These are phyloP conservation scores for Smutsia temminckii DNA, from an alignment of 2,797 vertebrate genomes.

Conservation along the genomic window DNA sequence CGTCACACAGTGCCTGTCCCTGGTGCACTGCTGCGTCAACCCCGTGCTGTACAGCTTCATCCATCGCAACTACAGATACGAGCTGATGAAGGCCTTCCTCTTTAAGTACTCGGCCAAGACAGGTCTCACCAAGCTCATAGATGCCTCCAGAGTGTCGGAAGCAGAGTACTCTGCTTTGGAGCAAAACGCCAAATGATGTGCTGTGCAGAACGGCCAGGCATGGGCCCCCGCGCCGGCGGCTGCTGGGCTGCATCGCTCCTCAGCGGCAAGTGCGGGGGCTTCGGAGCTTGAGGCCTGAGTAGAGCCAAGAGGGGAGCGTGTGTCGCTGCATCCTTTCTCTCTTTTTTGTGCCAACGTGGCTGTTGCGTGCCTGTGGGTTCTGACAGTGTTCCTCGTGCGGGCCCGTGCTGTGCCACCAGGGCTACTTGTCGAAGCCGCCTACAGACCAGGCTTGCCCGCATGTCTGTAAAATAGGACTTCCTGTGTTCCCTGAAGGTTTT, in stretches of 20 bases:
- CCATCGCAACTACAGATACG: slow-evolving; percentile 95
- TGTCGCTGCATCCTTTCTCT: background rate
- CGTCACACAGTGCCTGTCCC: slow-evolving; percentile 95
- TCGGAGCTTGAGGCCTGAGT: slow-evolving; percentile 13
- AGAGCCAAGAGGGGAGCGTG: background rate
- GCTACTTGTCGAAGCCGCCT: background rate
- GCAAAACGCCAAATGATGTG: slow-evolving; percentile 83
- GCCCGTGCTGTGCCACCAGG: slow-evolving; percentile 42
- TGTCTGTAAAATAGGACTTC: slow-evolving; percentile 68
- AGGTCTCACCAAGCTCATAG: slow-evolving; percentile 93
- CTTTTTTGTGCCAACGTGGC: background rate
- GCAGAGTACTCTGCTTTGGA: slow-evolving; percentile 92
- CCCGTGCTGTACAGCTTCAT: slow-evolving; percentile 98
- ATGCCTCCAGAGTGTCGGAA: slow-evolving; percentile 91
- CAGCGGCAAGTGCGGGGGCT: slow-evolving; percentile 55
- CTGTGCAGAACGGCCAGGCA: rapidly evolving
- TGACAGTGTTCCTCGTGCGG: background rate
- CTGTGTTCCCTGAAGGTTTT: slow-evolving; percentile 74
- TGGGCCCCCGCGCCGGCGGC: no score
- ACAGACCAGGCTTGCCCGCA: slow-evolving; percentile 35
- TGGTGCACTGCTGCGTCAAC: slow-evolving; percentile 97
- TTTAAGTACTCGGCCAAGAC: slow-evolving; percentile 98
- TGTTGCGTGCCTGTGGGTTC: background rate
- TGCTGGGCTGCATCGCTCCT: slow-evolving; percentile 33
- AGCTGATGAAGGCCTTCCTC: slow-evolving; percentile 99